phyloP scores from a whole-genome alignment of 2,113 vertebrate species.

The Agapornis roseicollis region DNA sequence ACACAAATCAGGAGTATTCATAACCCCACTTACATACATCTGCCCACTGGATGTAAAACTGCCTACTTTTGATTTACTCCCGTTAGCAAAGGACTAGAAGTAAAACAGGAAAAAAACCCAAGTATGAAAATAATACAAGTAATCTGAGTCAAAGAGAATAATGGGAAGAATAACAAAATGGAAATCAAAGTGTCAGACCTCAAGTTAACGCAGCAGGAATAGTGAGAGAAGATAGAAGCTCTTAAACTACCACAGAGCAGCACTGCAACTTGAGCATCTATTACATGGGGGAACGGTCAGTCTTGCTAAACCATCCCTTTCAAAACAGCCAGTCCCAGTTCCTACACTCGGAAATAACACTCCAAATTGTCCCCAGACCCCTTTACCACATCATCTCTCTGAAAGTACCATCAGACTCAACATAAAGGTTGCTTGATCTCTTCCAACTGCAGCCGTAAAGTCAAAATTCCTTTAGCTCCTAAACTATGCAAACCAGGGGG shows the following conservation, averaged over 20 bases:
- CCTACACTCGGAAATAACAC: neutral
- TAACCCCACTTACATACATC: neutral
- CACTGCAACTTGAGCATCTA: neutral
- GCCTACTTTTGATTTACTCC: neutral
- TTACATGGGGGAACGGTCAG: fast-evolving
- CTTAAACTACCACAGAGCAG: neutral
- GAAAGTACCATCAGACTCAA: neutral
- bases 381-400: no score
- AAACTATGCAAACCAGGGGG: neutral
- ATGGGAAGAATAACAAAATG: neutral
- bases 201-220: neutral
- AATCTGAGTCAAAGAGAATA: neutral
- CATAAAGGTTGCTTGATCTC: neutral
- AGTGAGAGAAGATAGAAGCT: neutral
- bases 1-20: neutral
- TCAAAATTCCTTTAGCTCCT: neutral
- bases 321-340: neutral
- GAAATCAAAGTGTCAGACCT: neutral
- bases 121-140: neutral
- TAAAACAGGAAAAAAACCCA: neutral
- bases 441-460: neutral
- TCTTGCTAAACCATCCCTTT: neutral
- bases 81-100: neutral
- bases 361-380: neutral
- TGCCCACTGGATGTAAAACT: neutral